A percentile compares a stretch with the other conserved stretches of the same genome.
Conservation (phyloP, 1,140 invertebrate genomes). For the Drosophila prosaltans region DNA sequence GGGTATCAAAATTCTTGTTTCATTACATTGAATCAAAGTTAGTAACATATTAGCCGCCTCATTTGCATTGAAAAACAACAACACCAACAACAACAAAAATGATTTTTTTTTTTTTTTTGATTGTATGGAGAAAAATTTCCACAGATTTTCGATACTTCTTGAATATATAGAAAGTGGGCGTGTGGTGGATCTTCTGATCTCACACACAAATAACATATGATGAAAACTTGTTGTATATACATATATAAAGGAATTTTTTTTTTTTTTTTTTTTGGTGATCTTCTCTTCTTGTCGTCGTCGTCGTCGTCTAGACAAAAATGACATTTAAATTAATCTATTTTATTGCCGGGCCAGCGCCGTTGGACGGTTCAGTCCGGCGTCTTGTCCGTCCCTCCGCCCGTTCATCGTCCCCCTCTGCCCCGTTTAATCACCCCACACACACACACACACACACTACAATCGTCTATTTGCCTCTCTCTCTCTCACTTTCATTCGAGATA, state of each 20-base stretch:
- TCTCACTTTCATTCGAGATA: neutral
- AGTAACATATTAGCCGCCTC: neutral
- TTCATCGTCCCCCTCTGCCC: neutral
- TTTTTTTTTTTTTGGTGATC: constrained; percentile 37
- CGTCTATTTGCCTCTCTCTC: neutral
- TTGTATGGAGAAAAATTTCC: constrained; percentile 1
- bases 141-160: neutral
- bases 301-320: constrained; percentile 76
- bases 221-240: constrained; percentile 34
- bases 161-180: constrained; percentile 1
- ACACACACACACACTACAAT: neutral
- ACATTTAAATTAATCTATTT: constrained; percentile 82
- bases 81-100: no score
- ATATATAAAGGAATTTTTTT: constrained; percentile 31
- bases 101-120: neutral
- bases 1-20: neutral
- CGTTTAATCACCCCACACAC: neutral
- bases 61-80: neutral
- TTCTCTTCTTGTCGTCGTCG: constrained; percentile 41
- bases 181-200: constrained; percentile 6
- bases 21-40: no score
- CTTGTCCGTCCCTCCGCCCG: neutral
- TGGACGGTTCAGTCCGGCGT: constrained; percentile 35
- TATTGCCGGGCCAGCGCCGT: constrained; percentile 72
- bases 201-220: constrained; percentile 15